phyloP scores from a whole-genome alignment of 2,113 vertebrate genomes.

The Morone saxatilis region DNA sequence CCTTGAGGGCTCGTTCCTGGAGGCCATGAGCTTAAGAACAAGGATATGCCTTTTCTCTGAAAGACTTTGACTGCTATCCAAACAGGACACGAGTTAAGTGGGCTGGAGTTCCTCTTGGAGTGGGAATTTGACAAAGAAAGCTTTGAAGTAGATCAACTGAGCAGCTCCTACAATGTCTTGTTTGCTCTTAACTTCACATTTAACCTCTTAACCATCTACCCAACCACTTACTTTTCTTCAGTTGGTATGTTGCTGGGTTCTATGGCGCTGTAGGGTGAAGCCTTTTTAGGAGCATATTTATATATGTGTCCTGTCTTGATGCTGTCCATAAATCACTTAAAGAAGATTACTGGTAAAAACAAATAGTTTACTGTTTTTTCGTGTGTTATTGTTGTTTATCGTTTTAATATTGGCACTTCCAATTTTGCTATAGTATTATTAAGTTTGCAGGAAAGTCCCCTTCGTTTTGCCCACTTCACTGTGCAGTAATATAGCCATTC shows the following conservation, averaged over 20 bases:
- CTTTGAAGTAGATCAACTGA: constrained; percentile 43
- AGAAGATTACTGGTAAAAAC: background rate
- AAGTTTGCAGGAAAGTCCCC: background rate
- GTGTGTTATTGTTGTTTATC: background rate
- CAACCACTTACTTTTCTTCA: background rate
- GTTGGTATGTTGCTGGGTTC: background rate
- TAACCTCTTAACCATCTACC: background rate
- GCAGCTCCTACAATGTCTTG: background rate
- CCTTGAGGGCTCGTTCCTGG: constrained; percentile 33
- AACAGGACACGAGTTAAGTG: constrained; percentile 36
- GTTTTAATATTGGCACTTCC: background rate
- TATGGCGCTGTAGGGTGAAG: background rate
- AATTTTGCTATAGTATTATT: background rate
- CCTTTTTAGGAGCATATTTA: too few relatives aligned
- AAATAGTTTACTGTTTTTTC: background rate
- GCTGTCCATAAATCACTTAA: background rate
- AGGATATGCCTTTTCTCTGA: constrained; percentile 26
- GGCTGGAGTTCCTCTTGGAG: constrained; percentile 31
- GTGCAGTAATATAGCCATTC: background rate
- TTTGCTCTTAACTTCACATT: constrained; percentile 8
- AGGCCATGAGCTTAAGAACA: constrained; percentile 12
- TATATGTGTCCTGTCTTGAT: background rate
- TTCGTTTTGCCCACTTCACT: background rate
- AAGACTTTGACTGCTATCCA: constrained; percentile 25
- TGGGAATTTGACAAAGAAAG: constrained; percentile 41